Percentiles rank a stretch among this genome's conserved stretches.
phyloP scores from a whole-genome alignment of 1,140 invertebrate genomes.

The Pantala flavescens region DNA sequence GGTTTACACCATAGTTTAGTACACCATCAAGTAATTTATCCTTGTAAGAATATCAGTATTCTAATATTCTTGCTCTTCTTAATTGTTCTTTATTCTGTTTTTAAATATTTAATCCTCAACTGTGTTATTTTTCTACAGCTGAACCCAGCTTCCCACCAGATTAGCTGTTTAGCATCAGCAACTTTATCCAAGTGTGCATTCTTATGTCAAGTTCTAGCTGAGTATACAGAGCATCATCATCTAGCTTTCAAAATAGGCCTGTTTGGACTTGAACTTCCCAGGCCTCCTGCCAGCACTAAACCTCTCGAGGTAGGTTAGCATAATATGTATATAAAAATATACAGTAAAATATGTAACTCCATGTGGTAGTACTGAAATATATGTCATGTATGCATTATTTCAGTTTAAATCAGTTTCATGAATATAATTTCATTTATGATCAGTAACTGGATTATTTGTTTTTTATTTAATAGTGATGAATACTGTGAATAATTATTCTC shows the following conservation, averaged over 20 bases:
- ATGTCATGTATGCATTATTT: no score
- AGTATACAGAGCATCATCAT: slow-evolving; percentile 85
- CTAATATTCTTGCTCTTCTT: background rate
- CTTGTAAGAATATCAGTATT: background rate
- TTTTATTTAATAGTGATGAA: no score
- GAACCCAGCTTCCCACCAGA: slow-evolving; percentile 73
- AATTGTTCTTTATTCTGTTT: background rate
- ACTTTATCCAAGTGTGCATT: slow-evolving; percentile 91
- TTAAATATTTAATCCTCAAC: slow-evolving; percentile 14
- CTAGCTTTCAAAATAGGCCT: slow-evolving; percentile 88
- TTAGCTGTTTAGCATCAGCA: slow-evolving; percentile 78
- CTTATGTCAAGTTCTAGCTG: slow-evolving; percentile 79
- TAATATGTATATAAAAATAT: no score
- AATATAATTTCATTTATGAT: no score
- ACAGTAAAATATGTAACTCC: no score
- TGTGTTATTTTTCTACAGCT: slow-evolving; percentile 44
- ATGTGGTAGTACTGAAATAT: no score
- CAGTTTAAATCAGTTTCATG: no score
- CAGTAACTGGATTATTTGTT: no score
- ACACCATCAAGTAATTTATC: slow-evolving; percentile 2
- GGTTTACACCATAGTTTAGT: no score
- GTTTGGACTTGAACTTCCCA: slow-evolving; percentile 88
- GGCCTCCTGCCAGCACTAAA: slow-evolving; percentile 93
- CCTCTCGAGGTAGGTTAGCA: slow-evolving; percentile 67
- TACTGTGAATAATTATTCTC: no score